Evolutionary conservation across 23 tunicate species (phyloP).

Genomic region (Trididemnum clinides): DNA sequence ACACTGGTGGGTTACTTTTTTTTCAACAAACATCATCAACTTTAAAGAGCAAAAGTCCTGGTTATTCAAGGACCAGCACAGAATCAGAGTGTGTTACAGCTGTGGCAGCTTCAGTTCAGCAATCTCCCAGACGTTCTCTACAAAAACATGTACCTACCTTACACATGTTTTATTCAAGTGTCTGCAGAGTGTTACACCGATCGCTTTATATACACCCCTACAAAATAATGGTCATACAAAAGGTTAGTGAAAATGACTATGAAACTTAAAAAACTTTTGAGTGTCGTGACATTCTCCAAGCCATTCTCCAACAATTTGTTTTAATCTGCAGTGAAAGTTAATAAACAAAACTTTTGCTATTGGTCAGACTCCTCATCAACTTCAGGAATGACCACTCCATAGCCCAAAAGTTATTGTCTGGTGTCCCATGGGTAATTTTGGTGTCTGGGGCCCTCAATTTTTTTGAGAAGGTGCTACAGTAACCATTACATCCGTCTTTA

Average conservation of each 20-base stretch:
- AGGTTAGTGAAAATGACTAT: too few species aligned
- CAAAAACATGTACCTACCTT: too few species aligned
- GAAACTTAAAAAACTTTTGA: background rate
- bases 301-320: background rate
- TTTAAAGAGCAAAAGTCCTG: too few species aligned
- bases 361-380: background rate
- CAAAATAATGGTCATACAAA: too few species aligned
- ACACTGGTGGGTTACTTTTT: too few species aligned
- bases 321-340: background rate
- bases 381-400: conserved; percentile 31
- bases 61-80: background rate
- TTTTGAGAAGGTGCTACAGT: background rate
- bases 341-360: background rate
- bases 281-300: background rate
- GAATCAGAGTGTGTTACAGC: background rate
- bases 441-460: background rate
- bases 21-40: too few species aligned
- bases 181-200: too few species aligned
- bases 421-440: background rate
- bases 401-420: background rate
- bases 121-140: background rate
- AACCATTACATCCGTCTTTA: background rate
- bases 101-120: background rate
- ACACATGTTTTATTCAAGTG: too few species aligned
- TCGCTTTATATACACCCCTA: too few species aligned